These are phyloP conservation scores for Pedicia rivosa DNA, from an alignment of 2,888 invertebrate species.

Conservation along the genomic window DNA sequence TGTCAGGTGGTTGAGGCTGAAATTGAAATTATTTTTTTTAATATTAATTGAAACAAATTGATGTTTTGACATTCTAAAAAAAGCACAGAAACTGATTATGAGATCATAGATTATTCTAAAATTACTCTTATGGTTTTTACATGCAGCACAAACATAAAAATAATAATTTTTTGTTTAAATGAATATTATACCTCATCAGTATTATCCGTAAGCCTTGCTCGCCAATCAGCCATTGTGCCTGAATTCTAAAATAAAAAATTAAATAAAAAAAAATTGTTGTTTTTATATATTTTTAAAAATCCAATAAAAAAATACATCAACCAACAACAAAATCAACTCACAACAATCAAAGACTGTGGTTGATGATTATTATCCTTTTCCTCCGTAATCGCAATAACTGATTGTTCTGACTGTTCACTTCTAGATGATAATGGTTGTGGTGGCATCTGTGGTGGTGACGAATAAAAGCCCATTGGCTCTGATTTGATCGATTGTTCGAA, in stretches of 20 bases:
- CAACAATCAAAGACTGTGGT: conserved; percentile 16
- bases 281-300: no score
- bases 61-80: no score
- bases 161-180: background rate
- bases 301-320: no score
- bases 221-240: conserved; percentile 10
- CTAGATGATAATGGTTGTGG: conserved; percentile 17
- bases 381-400: conserved; percentile 17
- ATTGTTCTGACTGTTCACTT: conserved; percentile 24
- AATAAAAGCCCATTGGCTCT: conserved; percentile 48
- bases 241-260: background rate
- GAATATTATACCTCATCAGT: conserved; percentile 10
- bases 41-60: no score
- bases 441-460: conserved; percentile 25
- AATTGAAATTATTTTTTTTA: background rate
- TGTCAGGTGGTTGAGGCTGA: conserved; percentile 15
- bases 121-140: no score
- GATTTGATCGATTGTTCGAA: conserved; percentile 55
- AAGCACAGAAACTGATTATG: no score
- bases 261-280: conserved; percentile 3
- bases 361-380: conserved; percentile 30
- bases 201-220: conserved; percentile 11
- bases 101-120: no score
- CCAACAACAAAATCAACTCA: background rate
- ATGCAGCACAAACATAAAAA: background rate